Conservation (phyloP, 1,140 invertebrate genomes). For the Tetragonula clypearis region DNA sequence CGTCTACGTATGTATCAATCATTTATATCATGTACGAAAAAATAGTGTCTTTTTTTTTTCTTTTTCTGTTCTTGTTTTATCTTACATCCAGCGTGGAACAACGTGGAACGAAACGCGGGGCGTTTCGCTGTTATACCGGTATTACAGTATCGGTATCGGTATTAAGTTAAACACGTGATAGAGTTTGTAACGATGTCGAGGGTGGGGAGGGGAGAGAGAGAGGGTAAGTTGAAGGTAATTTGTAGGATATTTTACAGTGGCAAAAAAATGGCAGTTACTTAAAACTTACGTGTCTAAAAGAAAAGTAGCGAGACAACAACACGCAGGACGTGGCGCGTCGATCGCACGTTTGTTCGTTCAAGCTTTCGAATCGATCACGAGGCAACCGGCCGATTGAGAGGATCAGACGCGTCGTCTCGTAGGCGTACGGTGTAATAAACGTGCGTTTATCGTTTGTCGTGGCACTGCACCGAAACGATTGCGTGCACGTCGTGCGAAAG, state of each 20-base stretch:
- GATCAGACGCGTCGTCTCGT: conserved; percentile 22
- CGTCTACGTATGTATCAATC: background rate
- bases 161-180: background rate
- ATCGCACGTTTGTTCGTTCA: conserved; percentile 1
- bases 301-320: background rate
- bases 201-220: no score
- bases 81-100: conserved; percentile 53
- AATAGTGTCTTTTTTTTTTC: conserved; percentile 46
- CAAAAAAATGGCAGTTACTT: background rate
- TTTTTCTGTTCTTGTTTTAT: background rate
- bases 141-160: background rate
- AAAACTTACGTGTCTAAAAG: background rate
- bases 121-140: background rate
- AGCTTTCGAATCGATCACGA: conserved; percentile 4
- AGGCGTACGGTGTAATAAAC: conserved; percentile 32
- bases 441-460: conserved; percentile 19
- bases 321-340: background rate
- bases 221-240: no score
- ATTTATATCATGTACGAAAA: conserved; percentile 53
- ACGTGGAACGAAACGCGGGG: conserved; percentile 27
- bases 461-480: conserved; percentile 16
- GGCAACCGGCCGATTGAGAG: conserved; percentile 4
- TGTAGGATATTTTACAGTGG: background rate
- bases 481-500: conserved; percentile 30
- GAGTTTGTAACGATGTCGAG: no score